A percentile compares a stretch with the other conserved stretches of the same genome.
Evolutionary conservation across 2,113 vertebrate species (phyloP).

Genomic region (Eubucco bourcierii): DNA sequence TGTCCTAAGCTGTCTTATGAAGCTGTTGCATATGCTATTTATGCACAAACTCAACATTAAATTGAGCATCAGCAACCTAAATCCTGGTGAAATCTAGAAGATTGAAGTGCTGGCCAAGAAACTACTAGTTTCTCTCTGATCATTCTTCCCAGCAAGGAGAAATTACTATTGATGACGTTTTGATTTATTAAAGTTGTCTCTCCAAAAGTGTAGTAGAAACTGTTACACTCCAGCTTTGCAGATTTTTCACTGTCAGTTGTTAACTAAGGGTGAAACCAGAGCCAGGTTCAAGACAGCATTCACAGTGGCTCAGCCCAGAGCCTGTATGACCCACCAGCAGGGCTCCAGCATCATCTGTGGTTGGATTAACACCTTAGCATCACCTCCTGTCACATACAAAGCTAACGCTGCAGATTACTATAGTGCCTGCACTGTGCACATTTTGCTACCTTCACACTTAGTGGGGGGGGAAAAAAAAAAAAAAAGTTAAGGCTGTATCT

Average conservation of each 20-base stretch:
- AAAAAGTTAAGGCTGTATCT: neutral
- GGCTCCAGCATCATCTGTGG: neutral
- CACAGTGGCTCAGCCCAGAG: neutral
- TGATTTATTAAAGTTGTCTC: neutral
- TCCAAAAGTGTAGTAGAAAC: neutral
- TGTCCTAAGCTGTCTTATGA: neutral
- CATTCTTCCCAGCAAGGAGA: neutral
- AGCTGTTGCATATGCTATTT: neutral
- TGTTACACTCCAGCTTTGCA: neutral
- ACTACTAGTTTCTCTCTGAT: neutral
- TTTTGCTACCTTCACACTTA: neutral
- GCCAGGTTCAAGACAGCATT: neutral
- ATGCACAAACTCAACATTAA: neutral
- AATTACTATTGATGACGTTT: neutral
- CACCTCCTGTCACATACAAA: neutral
- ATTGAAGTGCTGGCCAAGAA: neutral
- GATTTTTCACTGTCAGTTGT: neutral
- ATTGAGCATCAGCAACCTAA: neutral
- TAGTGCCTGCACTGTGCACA: neutral
- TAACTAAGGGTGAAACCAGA: neutral
- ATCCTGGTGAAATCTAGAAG: neutral
- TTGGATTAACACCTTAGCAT: neutral
- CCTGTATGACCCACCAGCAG: neutral
- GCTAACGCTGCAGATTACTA: neutral
- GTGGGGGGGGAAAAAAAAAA: neutral